Conservation (phyloP, 2,888 invertebrate species). For the Ichneumoninae sp. region DNA sequence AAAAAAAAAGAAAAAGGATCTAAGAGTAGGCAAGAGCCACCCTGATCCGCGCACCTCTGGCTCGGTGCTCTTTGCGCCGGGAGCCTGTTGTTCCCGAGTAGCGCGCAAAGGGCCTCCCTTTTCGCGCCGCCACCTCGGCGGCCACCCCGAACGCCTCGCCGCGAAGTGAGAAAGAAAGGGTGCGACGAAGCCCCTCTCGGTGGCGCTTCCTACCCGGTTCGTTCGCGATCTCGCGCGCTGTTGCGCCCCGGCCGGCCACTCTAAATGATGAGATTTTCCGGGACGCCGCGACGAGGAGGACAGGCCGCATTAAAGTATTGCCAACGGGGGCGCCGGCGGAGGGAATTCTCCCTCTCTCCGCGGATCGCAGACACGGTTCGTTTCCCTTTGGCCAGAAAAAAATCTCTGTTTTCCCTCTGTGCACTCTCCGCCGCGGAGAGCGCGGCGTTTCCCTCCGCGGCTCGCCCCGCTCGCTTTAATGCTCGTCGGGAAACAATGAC, state of each 20-base stretch:
- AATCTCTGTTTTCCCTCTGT: slow-evolving; percentile 14
- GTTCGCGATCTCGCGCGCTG: slow-evolving; percentile 39
- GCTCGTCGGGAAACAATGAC: slow-evolving; percentile 78
- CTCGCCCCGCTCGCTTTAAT: slow-evolving; percentile 67
- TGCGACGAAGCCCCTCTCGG: slow-evolving; percentile 8
- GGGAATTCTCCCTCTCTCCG: slow-evolving; percentile 9
- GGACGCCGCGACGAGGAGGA: slow-evolving; percentile 43
- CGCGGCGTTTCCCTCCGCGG: slow-evolving; percentile 21
- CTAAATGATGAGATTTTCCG: slow-evolving; percentile 82
- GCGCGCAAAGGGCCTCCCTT: slow-evolving; percentile 35
- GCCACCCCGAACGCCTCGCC: slow-evolving; percentile 35
- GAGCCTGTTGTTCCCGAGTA: slow-evolving; percentile 50
- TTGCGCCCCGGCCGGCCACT: slow-evolving; percentile 74
- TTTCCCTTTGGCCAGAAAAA: slow-evolving; percentile 70
- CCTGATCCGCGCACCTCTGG: slow-evolving; percentile 46
- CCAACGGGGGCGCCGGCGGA: slow-evolving; percentile 62
- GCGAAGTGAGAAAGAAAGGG: slow-evolving; percentile 40
- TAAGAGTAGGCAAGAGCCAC: slow-evolving; percentile 32
- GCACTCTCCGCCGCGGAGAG: slow-evolving; percentile 20
- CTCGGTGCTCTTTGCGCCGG: slow-evolving; percentile 44
- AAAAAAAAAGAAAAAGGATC: slow-evolving; percentile 38
- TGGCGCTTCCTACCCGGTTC: slow-evolving; percentile 2
- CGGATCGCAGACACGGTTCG: slow-evolving; percentile 48
- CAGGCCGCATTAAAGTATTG: slow-evolving; percentile 80
- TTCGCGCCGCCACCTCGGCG: slow-evolving; percentile 52